Percentiles rank a stretch among this genome's conserved stretches.
These are phyloP conservation scores for Melieria crassipennis DNA, from an alignment of 2,888 invertebrate genomes.

Conservation along the genomic window DNA sequence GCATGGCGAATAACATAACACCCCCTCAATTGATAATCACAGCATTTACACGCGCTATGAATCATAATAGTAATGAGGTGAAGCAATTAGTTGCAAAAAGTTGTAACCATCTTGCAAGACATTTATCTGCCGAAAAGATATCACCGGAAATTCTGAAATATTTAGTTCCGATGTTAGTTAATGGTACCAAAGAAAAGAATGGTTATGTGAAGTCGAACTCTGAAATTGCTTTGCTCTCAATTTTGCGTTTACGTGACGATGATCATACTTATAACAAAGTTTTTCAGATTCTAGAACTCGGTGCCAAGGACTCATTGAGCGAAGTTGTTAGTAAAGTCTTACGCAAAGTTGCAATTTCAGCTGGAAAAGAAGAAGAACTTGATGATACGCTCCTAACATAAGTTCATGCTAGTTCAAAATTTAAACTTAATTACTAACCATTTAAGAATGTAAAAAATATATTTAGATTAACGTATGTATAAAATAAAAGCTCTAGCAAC, in stretches of 20 bases:
- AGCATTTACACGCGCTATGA: constrained; percentile 89
- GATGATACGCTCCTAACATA: constrained; percentile 91
- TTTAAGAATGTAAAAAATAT: too few relatives aligned
- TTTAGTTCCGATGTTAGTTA: constrained; percentile 90
- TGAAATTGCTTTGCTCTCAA: constrained; percentile 88
- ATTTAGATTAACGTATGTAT: background rate
- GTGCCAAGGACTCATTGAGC: constrained; percentile 86
- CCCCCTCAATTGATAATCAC: constrained; percentile 75
- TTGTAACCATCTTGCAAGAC: constrained; percentile 78
- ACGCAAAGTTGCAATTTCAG: constrained; percentile 77
- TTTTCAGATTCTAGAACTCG: constrained; percentile 80
- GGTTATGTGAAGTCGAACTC: constrained; percentile 93
- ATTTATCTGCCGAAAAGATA: constrained; percentile 70
- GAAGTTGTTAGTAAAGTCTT: constrained; percentile 92
- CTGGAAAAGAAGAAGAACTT: constrained; percentile 89
- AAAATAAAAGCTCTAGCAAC: too few relatives aligned
- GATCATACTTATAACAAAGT: constrained; percentile 81
- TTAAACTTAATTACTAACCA: too few relatives aligned
- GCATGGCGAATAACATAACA: constrained; percentile 71
- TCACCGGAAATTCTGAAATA: constrained; percentile 78
- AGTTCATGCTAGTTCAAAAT: constrained; percentile 51
- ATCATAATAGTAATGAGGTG: constrained; percentile 92
- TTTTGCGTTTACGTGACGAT: constrained; percentile 82
- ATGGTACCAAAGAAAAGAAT: constrained; percentile 98
- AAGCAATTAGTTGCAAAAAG: constrained; percentile 90